Evolutionary conservation across 1,140 invertebrate genomes (phyloP).

Genomic region (Temnothorax nylanderi): DNA sequence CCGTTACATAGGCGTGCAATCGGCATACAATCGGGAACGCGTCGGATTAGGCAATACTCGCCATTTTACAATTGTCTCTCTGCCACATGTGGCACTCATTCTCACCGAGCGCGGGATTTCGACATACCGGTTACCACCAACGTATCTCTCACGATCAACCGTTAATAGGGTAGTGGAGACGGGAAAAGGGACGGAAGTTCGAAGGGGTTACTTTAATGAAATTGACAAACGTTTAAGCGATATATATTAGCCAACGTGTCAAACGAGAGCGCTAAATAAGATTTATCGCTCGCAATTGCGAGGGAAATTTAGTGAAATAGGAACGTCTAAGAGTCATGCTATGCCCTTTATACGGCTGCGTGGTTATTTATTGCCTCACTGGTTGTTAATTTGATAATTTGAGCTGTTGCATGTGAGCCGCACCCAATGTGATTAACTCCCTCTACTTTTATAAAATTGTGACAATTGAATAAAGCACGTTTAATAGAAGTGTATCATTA

Average conservation of each 20-base stretch:
- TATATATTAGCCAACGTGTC: neutral
- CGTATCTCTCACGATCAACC: constrained; percentile 39
- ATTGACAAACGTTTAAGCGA: neutral
- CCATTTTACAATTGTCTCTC: constrained; percentile 75
- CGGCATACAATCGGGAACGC: constrained; percentile 69
- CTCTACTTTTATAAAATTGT: neutral
- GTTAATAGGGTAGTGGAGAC: neutral
- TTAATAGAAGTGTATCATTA: neutral
- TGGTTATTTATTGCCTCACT: constrained; percentile 36
- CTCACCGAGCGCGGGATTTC: constrained; percentile 59
- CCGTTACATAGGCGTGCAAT: constrained; percentile 74
- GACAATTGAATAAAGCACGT: constrained; percentile 5
- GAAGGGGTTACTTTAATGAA: constrained; percentile 10
- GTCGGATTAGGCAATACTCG: constrained; percentile 70
- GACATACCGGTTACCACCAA: constrained; percentile 33
- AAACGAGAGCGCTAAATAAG: neutral
- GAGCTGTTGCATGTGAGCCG: constrained; percentile 1
- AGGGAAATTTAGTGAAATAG: constrained; percentile 17
- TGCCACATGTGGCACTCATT: constrained; percentile 69
- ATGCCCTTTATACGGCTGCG: neutral
- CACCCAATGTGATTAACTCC: constrained; percentile 13
- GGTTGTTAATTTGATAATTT: constrained; percentile 44
- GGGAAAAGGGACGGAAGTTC: neutral
- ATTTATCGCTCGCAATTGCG: constrained; percentile 24
- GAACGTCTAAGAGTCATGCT: neutral